phyloP scores from a whole-genome alignment of 2,113 vertebrate genomes.

The Vanacampus margaritifer region DNA sequence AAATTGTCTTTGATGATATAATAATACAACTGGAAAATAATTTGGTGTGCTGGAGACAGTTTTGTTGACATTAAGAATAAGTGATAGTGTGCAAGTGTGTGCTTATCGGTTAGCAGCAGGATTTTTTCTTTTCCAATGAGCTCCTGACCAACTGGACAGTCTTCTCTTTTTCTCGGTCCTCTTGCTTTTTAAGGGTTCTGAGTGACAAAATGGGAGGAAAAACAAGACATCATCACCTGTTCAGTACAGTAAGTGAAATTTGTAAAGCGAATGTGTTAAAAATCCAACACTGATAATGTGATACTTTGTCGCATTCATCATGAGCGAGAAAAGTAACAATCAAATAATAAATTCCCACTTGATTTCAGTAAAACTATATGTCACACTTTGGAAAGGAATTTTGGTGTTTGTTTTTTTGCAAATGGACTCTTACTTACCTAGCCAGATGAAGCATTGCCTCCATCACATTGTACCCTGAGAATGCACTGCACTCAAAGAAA shows the following conservation, averaged over 20 bases:
- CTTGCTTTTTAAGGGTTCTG: constrained; percentile 84
- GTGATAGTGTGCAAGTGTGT: neutral
- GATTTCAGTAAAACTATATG: no score
- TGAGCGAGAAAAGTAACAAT: no score
- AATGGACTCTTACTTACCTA: constrained; percentile 72
- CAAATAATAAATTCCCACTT: no score
- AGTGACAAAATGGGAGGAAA: neutral
- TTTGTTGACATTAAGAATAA: constrained; percentile 9
- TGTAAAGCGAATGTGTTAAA: no score
- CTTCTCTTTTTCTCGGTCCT: constrained; percentile 84
- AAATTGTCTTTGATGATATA: neutral
- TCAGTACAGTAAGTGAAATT: no score
- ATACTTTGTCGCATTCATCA: no score
- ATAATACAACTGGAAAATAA: neutral
- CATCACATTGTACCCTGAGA: constrained; percentile 77
- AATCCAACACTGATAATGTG: no score
- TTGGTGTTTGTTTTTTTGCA: no score
- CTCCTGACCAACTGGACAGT: constrained; percentile 69
- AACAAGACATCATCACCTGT: neutral
- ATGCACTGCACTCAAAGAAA: constrained; percentile 91
- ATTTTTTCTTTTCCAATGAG: constrained; percentile 70
- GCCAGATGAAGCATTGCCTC: constrained; percentile 82
- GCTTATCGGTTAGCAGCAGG: constrained; percentile 74
- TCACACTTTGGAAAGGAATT: neutral
- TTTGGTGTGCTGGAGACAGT: neutral